Base-by-base conservation (phyloP, 2,888 invertebrate genomes). In the Galeruca laticollis region DNA sequence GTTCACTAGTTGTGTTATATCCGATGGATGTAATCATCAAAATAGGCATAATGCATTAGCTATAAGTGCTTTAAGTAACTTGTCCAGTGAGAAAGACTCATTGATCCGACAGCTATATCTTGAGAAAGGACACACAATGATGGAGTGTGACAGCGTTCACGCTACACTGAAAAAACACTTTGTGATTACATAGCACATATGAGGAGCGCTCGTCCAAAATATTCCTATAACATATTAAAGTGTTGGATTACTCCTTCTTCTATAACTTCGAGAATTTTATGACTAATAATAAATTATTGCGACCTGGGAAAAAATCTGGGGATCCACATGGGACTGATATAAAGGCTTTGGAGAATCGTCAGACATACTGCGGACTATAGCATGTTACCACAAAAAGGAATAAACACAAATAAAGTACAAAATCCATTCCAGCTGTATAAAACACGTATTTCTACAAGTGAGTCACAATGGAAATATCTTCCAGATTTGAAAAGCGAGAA, bases 101-200 rank as follows among this genome's bases (percentile, higher is more conserved):
- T 54, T 54, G 1, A 54, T 54, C 54, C n/a, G 54, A 54, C 11
- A 54, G 54, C 54, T 54, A 31, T 54, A 18, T 54, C 54, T 54
- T 54, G 26, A 54, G 20, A 54, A 54, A 54, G 54, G 54, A 20
- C 54, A 54, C 54, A 54, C 54, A 54, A 20, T 54, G 21, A 54
- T 54, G 26, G 54, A 54, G 54, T 54, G 54, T 54, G 20, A 54
- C 54, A 54, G 26, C 54, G 2, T 54, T 54, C 54, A 54, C 8
- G 54, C 54, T 54, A 26, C 54, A 54, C 10, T 6, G 54, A 20
- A 54, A 54, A 54, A 26, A n/a, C 20, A 54, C 54, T 54, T 26
- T n/a, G 20, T 54, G 4, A 54, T 54, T 18, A 54, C n/a, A 15
- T 54, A 15, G 26, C 26, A 5, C 54, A 26, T 54, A 54, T 54